Base-by-base conservation (phyloP, 2,888 invertebrate genomes). In the Scelioninae gen. 2 region DNA sequence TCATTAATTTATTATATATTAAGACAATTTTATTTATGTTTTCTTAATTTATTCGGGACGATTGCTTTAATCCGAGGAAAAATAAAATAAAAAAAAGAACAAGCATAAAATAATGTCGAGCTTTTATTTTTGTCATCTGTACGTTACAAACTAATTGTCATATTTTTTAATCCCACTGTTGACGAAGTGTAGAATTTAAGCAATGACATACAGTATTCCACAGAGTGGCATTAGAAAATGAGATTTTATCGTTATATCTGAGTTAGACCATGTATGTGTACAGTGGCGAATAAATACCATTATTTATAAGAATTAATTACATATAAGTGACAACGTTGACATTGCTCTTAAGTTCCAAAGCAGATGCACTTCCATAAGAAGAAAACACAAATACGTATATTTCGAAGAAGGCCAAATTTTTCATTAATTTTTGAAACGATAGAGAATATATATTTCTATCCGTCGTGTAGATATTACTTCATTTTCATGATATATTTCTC, bases 171-270 rank as follows among this genome's bases (percentile, higher is more conserved):
- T 73, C 72, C 75, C 75, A 73, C 75, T 75, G 75, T 75, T 75
- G 71, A 75, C 50, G 46, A 73, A 73, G 57, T 72, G 74, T 78
- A 82, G 79, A 76, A 78, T 78, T 76, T 80, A 83, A 79, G 79
- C 78, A 80, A 79, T 78, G 79, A 81, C 75, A 77, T 74, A 75
- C 81, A 83, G 83, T 84, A 84, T 84, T 85, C 79, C 80, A 82
- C 80, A 79, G 81, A 83, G 81, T 84, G 84, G 82, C 82, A 82
- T 83, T 80, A 80, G 80, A 74, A 79, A 78, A 78, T 81, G 76
- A 81, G 77, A 79, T 80, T 82, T 82, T 83, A 83, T 84, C 81
- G 81, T 84, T 83, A 81, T 81, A 80, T 79, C 77, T 80, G 79
- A 77, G 76, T 78, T 78, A 79, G 80, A 78, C 76, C 76, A 75